Base-by-base conservation (phyloP, 2,113 vertebrate genomes). In the Muscicapa adusta region DNA sequence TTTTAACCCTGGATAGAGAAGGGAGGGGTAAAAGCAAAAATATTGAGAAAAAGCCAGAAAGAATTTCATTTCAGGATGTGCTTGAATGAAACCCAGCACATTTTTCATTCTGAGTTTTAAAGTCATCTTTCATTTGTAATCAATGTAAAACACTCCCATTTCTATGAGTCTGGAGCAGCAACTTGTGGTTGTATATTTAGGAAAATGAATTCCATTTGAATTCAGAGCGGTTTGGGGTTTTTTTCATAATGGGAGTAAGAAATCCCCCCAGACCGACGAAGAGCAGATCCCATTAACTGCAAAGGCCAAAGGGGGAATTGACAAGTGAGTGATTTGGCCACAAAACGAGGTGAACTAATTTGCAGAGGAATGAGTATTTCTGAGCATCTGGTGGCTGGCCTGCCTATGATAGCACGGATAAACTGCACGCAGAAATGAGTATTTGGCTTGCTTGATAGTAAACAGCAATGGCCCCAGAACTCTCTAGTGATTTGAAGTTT, bases 281-380 rank as follows among this genome's bases (percentile, higher is more conserved):
- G 28, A 91, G 94, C 94, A 96, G 96, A 95, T 89, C 89, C 96
- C 95, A 95, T 95, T 97, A 96, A 92, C 87, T 95, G 93, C 89
- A 36, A 53, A 91, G 94, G 96, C 95, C 95, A 93, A 88, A 94
- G 91, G 91, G 96, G 89, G 83, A 87, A 91, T 79, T 66, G 95
- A 91, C 53, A 85, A 95, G 58, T 70, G 91, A 96, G 63, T 76
- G 91, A 89, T 95, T 94, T 95, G 95, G 94, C 94, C 86, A 72
- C 40, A 61, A 88, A 95, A 96, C 4, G 91, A 95, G 94, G 94
- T 95, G 95, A 96, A 92, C 91, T 96, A 95, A 93, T 97, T 92
- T 95, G 87, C 71, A 85, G 94, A 94, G 95, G 74, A 94, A 93
- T 88, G 81, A 89, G 58, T 58, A 38, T 95, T 95, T 88, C 91